phyloP scores from a whole-genome alignment of 2,888 invertebrate species.

The Tribolium freemani region DNA sequence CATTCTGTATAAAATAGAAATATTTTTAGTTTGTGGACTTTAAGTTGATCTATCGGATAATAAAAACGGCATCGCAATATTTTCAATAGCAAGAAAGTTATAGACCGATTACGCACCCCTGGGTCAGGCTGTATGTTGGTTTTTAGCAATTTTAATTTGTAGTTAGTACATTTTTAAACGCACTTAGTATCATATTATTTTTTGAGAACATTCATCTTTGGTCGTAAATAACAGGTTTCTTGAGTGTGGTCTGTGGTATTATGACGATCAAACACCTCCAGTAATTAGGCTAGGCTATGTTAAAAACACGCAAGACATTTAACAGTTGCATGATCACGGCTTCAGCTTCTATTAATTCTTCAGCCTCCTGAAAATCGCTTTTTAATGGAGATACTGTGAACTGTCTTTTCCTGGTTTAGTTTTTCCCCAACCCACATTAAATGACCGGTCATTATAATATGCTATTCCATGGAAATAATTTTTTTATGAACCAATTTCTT shows the following conservation, averaged over 20 bases:
- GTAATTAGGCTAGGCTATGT: slow-evolving; percentile 21
- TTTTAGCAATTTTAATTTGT: background rate
- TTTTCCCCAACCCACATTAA: background rate
- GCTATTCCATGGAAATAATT: background rate
- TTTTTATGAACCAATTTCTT: no score
- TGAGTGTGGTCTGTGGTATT: slow-evolving; percentile 24
- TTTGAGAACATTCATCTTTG: background rate
- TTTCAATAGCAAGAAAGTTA: no score
- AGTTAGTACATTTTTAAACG: no score
- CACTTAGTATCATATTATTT: no score
- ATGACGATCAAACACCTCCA: slow-evolving; percentile 12
- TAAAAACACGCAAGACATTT: slow-evolving; percentile 13
- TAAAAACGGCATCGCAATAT: no score
- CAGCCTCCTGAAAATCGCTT: slow-evolving; percentile 1
- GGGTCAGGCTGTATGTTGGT: no score
- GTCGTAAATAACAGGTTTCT: slow-evolving; percentile 25
- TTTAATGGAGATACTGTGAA: background rate
- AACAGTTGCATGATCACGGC: slow-evolving; percentile 1
- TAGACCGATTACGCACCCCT: no score
- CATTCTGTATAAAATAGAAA: no score
- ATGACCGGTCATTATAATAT: background rate
- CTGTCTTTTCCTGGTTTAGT: slow-evolving; percentile 1
- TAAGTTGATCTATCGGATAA: no score
- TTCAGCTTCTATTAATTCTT: slow-evolving; percentile 13
- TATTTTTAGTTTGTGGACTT: no score